These are phyloP conservation scores for Hemiprocne comata DNA, from an alignment of 2,113 vertebrate species.

Conservation along the genomic window DNA sequence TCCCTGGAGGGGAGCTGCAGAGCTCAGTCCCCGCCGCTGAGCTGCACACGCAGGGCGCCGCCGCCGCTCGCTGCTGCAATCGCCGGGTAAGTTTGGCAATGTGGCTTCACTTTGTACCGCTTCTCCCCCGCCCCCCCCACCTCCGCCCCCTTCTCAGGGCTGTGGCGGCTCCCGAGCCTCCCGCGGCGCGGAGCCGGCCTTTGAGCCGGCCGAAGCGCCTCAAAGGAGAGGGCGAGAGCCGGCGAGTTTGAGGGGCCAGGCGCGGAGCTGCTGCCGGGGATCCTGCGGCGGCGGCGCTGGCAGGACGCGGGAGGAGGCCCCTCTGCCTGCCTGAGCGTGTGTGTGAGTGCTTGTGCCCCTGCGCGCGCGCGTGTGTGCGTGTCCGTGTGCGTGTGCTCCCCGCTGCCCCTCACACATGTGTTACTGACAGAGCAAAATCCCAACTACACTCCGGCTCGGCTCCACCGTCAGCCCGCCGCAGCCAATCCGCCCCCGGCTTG, in stretches of 20 bases:
- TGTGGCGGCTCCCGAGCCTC: neutral
- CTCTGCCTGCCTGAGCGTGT: neutral
- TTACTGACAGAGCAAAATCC: conserved; percentile 91
- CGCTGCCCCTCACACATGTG: conserved; percentile 83
- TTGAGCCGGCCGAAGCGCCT: neutral
- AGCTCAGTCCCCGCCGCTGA: conserved; percentile 28
- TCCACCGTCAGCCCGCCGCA: conserved; percentile 78
- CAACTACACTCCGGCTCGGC: conserved; percentile 81
- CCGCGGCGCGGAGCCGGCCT: neutral
- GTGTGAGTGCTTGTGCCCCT: neutral
- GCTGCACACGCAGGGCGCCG: conserved; percentile 38
- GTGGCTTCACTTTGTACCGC: conserved; percentile 51
- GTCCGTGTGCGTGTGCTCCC: neutral
- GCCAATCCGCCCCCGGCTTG: conserved; percentile 83
- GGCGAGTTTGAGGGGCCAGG: neutral
- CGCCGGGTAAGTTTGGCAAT: conserved; percentile 59
- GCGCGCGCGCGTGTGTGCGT: neutral
- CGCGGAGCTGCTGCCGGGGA: neutral
- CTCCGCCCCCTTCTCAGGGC: conserved; percentile 25
- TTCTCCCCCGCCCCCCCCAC: neutral
- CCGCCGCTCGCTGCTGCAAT: conserved; percentile 40
- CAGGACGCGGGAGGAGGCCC: conserved; percentile 45
- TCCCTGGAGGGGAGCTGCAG: conserved; percentile 69
- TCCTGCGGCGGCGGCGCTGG: conserved; percentile 33
- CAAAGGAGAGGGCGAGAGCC: neutral